These are phyloP conservation scores for Tolypeutes matacus DNA, from an alignment of 2,797 vertebrate genomes.

Conservation along the genomic window DNA sequence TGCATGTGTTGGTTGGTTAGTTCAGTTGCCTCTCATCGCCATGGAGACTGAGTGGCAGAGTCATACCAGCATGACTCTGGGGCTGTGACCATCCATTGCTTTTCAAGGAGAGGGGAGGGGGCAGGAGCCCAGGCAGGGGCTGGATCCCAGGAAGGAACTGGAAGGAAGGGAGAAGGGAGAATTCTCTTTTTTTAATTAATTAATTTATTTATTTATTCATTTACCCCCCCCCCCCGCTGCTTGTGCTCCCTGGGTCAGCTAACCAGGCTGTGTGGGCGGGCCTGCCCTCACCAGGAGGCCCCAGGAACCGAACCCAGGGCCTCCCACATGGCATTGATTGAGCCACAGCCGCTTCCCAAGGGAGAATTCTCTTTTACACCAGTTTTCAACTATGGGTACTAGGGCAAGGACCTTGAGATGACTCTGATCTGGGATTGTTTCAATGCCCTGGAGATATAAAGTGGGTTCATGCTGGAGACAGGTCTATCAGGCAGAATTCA, in stretches of 20 bases:
- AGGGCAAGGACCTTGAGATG: background rate
- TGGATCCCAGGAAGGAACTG: background rate
- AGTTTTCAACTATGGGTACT: slow-evolving; percentile 29
- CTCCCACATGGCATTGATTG: too few relatives aligned
- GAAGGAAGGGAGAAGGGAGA: background rate
- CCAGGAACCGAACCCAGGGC: too few relatives aligned
- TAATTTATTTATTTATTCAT: too few relatives aligned
- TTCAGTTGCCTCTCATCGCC: slow-evolving; percentile 52
- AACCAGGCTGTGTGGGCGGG: too few relatives aligned
- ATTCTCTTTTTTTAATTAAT: background rate
- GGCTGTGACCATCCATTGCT: slow-evolving; percentile 45
- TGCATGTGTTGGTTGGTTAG: background rate
- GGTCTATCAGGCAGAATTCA: slow-evolving; percentile 35
- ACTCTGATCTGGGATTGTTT: background rate
- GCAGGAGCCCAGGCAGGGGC: background rate
- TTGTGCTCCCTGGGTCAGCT: too few relatives aligned
- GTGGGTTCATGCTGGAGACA: background rate
- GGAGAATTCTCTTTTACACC: background rate
- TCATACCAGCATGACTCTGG: slow-evolving; percentile 15
- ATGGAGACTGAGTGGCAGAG: slow-evolving; percentile 64
- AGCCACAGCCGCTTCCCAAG: too few relatives aligned
- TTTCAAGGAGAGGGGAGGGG: slow-evolving; percentile 38
- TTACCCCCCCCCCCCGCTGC: too few relatives aligned
- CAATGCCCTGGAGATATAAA: background rate
- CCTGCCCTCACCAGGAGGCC: too few relatives aligned